These are phyloP conservation scores for Amazona vittata DNA, from an alignment of 2,113 vertebrate species.

Conservation along the genomic window DNA sequence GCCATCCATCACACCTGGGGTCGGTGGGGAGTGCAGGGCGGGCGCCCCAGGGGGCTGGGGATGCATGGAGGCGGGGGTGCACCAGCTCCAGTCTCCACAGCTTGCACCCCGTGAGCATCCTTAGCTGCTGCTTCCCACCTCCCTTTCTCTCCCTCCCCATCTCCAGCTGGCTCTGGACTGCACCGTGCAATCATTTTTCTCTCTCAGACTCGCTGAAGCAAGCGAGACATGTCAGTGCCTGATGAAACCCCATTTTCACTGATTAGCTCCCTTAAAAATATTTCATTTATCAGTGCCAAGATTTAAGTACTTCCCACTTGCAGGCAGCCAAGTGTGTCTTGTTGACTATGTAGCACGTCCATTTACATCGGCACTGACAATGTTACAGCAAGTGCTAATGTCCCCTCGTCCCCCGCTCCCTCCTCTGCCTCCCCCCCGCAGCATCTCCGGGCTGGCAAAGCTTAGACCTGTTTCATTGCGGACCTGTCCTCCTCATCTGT, in stretches of 20 bases:
- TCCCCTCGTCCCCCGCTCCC: constrained; percentile 56
- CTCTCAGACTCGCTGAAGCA: constrained; percentile 85
- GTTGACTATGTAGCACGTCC: constrained; percentile 90
- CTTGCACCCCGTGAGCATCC: background rate
- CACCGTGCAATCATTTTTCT: constrained; percentile 84
- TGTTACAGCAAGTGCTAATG: constrained; percentile 82
- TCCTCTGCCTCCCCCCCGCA: constrained; percentile 3
- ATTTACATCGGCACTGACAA: constrained; percentile 90
- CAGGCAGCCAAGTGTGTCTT: constrained; percentile 85
- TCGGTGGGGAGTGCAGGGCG: background rate
- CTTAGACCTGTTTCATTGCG: constrained; percentile 67
- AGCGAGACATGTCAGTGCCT: constrained; percentile 87
- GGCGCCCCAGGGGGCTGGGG: background rate
- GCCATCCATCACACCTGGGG: constrained; percentile 62
- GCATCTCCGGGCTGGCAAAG: constrained; percentile 40
- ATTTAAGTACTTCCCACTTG: constrained; percentile 78
- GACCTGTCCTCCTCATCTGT: constrained; percentile 72
- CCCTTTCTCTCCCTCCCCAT: constrained; percentile 34
- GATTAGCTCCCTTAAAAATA: constrained; percentile 95
- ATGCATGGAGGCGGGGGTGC: background rate
- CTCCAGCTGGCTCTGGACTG: constrained; percentile 38
- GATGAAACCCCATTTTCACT: constrained; percentile 93
- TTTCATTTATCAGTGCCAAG: constrained; percentile 95
- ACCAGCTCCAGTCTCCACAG: rapidly evolving
- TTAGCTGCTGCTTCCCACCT: background rate